A percentile compares a stretch with the other conserved stretches of the same genome.
Evolutionary conservation across 2,888 invertebrate genomes (phyloP).

Genomic region (Limnephilus auricula): DNA sequence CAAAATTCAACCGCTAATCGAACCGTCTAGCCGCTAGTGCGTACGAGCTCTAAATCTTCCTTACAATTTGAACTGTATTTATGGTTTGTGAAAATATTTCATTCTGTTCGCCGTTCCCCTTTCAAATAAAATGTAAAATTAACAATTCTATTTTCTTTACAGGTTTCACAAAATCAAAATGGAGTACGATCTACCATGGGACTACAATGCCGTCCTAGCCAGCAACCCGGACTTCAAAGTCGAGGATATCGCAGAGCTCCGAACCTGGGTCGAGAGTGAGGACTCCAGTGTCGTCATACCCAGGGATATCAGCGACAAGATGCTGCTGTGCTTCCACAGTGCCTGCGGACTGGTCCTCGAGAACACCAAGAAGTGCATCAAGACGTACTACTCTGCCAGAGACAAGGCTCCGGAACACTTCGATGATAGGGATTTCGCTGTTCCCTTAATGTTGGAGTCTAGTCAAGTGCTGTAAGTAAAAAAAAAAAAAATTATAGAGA

Average conservation of each 20-base stretch:
- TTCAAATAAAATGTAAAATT: neutral
- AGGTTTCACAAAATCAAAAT: conserved; percentile 67
- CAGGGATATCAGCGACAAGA: conserved; percentile 78
- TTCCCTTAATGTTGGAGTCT: conserved; percentile 74
- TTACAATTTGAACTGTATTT: too few relatives aligned
- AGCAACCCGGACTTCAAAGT: conserved; percentile 76
- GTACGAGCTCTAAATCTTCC: too few relatives aligned
- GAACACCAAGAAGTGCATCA: conserved; percentile 80
- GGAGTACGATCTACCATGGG: conserved; percentile 74
- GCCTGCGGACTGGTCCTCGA: conserved; percentile 81
- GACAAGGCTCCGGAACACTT: conserved; percentile 82
- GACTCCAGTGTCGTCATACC: conserved; percentile 72
- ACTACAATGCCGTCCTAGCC: conserved; percentile 73
- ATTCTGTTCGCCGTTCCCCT: neutral
- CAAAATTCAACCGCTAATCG: too few relatives aligned
- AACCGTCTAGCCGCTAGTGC: too few relatives aligned
- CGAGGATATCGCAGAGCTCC: conserved; percentile 74
- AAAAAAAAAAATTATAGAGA: too few relatives aligned
- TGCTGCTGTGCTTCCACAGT: conserved; percentile 81
- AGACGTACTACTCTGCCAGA: conserved; percentile 79
- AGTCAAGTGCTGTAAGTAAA: conserved; percentile 79
- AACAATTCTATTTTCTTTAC: neutral
- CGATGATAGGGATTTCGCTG: conserved; percentile 77
- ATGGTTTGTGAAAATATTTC: too few relatives aligned
- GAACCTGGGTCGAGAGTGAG: conserved; percentile 74